Base-by-base conservation (phyloP, 2,888 invertebrate species). In the Agrochola litura region DNA sequence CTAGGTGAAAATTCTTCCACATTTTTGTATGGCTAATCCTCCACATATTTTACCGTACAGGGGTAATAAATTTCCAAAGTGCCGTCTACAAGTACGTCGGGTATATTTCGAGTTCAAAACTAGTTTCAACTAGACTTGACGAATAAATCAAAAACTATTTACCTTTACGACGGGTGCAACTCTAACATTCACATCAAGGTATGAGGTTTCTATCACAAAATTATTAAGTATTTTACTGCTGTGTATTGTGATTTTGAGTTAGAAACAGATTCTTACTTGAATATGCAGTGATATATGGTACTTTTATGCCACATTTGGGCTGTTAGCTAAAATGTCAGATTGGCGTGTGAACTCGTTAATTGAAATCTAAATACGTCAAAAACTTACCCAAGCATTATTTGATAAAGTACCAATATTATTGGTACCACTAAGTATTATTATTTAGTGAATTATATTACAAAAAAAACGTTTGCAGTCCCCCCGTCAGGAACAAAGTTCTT, bases 21-120 rank as follows among this genome's bases (percentile, higher is more conserved):
- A 75, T 80, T 87, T 86, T 86, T 76, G 66, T 73, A 65, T 58
- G 56, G 64, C 52, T 79, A 81, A 86, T 77, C 65, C 77, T 25
- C n/a, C 61, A 75, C 52, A 81, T 81, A 88, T 83, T 87, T 88
- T 64, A 78, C 60, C 3, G 78, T 74, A 76, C 54, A 43, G 6
- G 65, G 52, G 82, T 79, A 74, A 80, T 87, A 81, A 79, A 88
- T 88, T 85, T 79, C 41, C 43, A 77, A 79, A 80, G 77, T 56
- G 43, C 58, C 73, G 60, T 81, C 68, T 72, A 65, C 54, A 56
- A 73, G 68, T 65, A 70, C 63, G 61, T 67, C 19, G 37, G 4
- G 66, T 82, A 56, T 79, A 82, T 85, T 81, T 77, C 73, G 76
- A 81, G 87, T 77, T 85, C 12, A 64, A 64, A 84, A 84, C 73